Evolutionary conservation across 2,888 invertebrate species (phyloP).

Genomic region (Cryptus viduatorius): DNA sequence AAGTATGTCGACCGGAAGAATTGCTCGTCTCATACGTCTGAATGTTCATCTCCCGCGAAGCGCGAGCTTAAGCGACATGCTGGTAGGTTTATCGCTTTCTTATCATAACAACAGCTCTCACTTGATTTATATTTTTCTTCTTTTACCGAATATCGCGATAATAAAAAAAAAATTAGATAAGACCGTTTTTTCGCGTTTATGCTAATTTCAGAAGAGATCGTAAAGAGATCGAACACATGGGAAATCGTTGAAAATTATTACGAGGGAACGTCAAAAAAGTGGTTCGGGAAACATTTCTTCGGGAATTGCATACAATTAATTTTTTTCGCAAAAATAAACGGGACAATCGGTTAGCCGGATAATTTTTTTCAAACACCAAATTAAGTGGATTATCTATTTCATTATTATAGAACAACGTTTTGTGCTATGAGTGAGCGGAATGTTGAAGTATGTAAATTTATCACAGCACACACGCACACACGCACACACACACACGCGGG

Average conservation of each 20-base stretch:
- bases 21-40: conserved; percentile 48
- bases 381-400: too few relatives aligned
- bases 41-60: conserved; percentile 66
- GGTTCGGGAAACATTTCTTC: too few relatives aligned
- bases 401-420: too few relatives aligned
- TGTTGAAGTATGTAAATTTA: background rate
- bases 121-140: conserved; percentile 10
- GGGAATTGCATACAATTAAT: too few relatives aligned
- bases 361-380: too few relatives aligned
- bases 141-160: background rate
- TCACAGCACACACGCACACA: conserved; percentile 34
- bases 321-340: too few relatives aligned
- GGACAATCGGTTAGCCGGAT: too few relatives aligned
- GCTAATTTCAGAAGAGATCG: background rate
- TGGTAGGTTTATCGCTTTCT: conserved; percentile 50
- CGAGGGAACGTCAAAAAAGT: background rate
- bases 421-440: background rate
- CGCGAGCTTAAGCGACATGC: conserved; percentile 35
- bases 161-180: background rate
- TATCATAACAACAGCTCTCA: conserved; percentile 32
- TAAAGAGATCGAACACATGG: background rate
- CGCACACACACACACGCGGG: too few relatives aligned
- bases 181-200: background rate
- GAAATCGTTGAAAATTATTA: background rate
- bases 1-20: conserved; percentile 69